Percentiles rank a stretch among this genome's conserved stretches.
Evolutionary conservation across 2,113 vertebrate species (phyloP).

Genomic region (Tursiops truncatus): DNA sequence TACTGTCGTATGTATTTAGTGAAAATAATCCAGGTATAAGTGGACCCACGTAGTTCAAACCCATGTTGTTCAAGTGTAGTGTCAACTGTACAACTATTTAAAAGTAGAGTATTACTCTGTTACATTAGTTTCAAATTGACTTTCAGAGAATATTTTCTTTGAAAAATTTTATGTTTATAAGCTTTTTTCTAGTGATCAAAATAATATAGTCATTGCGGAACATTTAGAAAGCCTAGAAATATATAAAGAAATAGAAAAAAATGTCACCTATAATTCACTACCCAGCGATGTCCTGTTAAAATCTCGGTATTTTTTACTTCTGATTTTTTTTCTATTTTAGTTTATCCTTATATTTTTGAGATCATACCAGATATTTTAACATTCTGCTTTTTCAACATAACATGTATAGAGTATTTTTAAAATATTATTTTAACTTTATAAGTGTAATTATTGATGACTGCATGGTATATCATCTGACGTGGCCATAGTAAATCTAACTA

Average conservation of each 20-base stretch:
- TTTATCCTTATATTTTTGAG: not conserved
- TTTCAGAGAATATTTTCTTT: conserved; percentile 20
- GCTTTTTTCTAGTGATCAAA: not conserved
- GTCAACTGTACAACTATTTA: not conserved
- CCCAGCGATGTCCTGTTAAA: not conserved
- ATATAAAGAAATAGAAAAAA: not conserved
- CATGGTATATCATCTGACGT: not conserved
- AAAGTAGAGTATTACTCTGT: not conserved
- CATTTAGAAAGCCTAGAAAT: not conserved
- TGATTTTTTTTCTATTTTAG: not conserved
- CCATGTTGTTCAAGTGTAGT: not conserved
- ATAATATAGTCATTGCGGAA: not conserved
- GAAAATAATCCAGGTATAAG: not conserved
- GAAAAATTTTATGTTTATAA: not conserved
- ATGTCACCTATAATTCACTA: not conserved
- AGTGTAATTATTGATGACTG: not conserved
- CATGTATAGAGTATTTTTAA: not conserved
- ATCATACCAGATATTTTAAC: not conserved
- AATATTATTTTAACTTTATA: conserved; percentile 9
- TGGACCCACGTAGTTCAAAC: not conserved
- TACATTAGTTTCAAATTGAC: not conserved
- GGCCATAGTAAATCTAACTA: not conserved
- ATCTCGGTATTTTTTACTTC: not conserved
- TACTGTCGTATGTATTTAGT: not conserved
- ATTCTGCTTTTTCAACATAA: not conserved